Conservation (phyloP, 2,888 invertebrate genomes). For the Chaetogeoica ovagalla region DNA sequence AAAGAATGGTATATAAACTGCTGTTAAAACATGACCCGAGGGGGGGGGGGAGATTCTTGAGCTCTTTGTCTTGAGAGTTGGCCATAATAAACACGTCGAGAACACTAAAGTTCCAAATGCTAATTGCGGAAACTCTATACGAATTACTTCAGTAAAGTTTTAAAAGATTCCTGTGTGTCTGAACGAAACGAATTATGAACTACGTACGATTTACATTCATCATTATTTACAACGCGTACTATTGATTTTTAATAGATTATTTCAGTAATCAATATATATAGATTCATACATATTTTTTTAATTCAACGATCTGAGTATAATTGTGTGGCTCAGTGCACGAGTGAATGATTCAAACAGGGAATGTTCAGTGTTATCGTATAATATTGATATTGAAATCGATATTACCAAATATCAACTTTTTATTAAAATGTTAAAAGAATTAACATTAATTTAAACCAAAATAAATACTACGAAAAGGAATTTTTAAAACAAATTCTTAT, state of each 20-base stretch:
- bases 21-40: conserved; percentile 48
- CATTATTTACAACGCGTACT: neutral
- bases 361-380: too few relatives aligned
- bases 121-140: conserved; percentile 49
- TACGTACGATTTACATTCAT: conserved; percentile 8
- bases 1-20: conserved; percentile 50
- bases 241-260: neutral
- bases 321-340: too few relatives aligned
- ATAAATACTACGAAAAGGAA: too few relatives aligned
- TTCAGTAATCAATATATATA: neutral
- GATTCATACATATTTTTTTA: neutral
- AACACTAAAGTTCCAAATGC: conserved; percentile 38
- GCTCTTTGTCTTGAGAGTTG: conserved; percentile 28
- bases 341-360: too few relatives aligned
- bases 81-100: conserved; percentile 47
- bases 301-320: too few relatives aligned
- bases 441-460: too few relatives aligned
- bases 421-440: too few relatives aligned
- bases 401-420: too few relatives aligned
- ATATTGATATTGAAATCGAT: too few relatives aligned
- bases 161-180: conserved; percentile 18
- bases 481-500: too few relatives aligned
- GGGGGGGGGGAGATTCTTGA: conserved; percentile 33
- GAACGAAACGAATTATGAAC: neutral
- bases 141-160: conserved; percentile 37